Percentiles rank a stretch among this genome's conserved stretches.
phyloP scores from a whole-genome alignment of 2,113 vertebrate species.

The Phylloscopus trochiloides region DNA sequence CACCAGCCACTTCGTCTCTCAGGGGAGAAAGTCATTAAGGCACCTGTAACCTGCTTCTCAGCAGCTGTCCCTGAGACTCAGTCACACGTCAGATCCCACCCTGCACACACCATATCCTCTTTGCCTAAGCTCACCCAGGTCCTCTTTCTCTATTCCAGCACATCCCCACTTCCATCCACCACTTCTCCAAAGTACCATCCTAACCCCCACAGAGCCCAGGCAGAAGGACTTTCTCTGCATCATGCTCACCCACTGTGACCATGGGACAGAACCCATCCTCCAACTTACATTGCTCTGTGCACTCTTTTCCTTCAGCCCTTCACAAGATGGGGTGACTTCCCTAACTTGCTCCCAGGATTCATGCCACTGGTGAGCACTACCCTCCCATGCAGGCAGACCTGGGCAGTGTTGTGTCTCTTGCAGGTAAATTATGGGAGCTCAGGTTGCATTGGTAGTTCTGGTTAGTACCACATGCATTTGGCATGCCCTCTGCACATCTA shows the following conservation, averaged over 20 bases:
- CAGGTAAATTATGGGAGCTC: background rate
- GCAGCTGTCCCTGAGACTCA: background rate
- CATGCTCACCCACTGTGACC: background rate
- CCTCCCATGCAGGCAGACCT: background rate
- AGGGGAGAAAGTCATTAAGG: background rate
- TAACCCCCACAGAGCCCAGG: background rate
- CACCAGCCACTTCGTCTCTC: background rate
- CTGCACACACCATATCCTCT: background rate
- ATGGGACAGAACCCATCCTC: background rate
- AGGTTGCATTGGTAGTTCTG: background rate
- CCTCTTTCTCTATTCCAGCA: background rate
- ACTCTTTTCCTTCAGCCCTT: background rate
- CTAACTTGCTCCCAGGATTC: background rate
- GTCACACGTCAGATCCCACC: background rate
- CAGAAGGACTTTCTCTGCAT: background rate
- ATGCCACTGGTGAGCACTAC: background rate
- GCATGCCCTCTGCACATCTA: background rate
- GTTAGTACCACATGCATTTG: background rate
- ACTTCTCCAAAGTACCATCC: background rate
- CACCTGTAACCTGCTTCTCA: background rate
- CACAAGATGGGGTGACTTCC: background rate
- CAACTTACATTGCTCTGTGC: background rate
- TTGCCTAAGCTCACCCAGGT: background rate
- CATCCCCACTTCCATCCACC: background rate
- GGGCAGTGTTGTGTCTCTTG: rapidly evolving